Base-by-base conservation (phyloP, 2,113 vertebrate species). In the Oplegnathus fasciatus region DNA sequence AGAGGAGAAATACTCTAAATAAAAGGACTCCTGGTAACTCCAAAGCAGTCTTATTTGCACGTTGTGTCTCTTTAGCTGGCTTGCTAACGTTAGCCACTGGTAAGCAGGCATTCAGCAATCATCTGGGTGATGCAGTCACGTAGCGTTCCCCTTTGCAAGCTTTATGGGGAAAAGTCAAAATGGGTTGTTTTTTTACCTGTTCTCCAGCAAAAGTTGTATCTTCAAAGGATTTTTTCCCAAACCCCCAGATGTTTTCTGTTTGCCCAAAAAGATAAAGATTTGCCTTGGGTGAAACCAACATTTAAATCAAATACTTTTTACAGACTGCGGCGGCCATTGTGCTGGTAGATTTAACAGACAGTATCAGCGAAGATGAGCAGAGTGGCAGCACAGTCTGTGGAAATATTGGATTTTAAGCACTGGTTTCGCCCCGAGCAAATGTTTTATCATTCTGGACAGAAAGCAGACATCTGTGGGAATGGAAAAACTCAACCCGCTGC, bases 331-430 rank as follows among this genome's bases (percentile, higher is more conserved):
- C 9, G 9, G 32, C 60, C 32, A 22, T 62, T 34, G 32, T 18
- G 5, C 44, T 1, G n/a, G 22, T n/a, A 46, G 42, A 67, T 67
- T 28, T 46, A 32, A 68, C 67, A 32, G 18, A 22, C 46, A 14
- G 68, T 15, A 14, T 37, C 61, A 64, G 46, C 37, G 30, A 40
- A 66, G 75, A 54, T 42, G n/a, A 66, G n/a, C 24, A 40, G 44
- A 64, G 20, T 62, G 6, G 73, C 58, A 34, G 61, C 24, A 15
- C 46, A 66, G 48, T 42, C 75, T 54, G 32, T 40, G n/a, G 34
- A 66, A 40, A 40, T 52, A 76, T 76, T 76, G 74, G 22, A 54
- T 65, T 76, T 65, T 52, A 76, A 76, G 65, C 37, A 15, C 18
- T 11, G 30, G 5, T 26, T 75, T 40, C 6, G 8, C 60, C 32